Evolutionary conservation across 2,797 vertebrate genomes (phyloP), one percentile per base, ranked within the genome.

Genomic region (Meriones psammophilus): DNA sequence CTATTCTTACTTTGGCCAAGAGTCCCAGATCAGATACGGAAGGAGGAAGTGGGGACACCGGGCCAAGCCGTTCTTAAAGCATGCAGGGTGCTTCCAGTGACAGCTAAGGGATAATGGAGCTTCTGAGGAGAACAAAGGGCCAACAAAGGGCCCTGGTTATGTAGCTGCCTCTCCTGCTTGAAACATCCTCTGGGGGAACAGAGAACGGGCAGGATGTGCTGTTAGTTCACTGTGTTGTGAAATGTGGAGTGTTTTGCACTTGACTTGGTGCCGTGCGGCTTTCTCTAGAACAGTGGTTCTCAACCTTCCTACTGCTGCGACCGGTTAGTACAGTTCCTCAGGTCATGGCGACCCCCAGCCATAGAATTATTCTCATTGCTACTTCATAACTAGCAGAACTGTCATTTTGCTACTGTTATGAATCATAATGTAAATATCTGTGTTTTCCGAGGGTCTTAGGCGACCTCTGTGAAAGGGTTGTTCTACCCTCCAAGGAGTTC

Each of bases 121-220:
- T 30, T 68, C 69, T 33, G 7, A 58, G 33, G 14, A 69, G 62
- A 14, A 20, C 2, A 26, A 2, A 20, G 22, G 20, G 46, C 30
- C 8, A 28, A 10, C 28, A 2, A 2, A 13, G 14, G 15, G 39
- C 1, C 0, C 5, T 42, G 24, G 30, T 28, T 20, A 9, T 54
- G 64, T 2, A 13, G 33, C 36, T 28, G 50, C 9, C 26, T 76
- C 30, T 54, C 28, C 39, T 58, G 9, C 4, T 24, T 66, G n/a
- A 17, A 58, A 33, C 8, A 0, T 66, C 71, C 13, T 78, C 56
- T 4, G 81, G 10, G 56, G 17, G 0, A 33, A 9, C 28, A 60
- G 46, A 28, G 33, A 10, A 77, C 24, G 15, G 12, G 30, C 4
- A 10, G 13, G 74, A 5, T 81, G 12, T 14, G 73, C 64, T 17